A percentile compares a stretch with the other conserved stretches of the same genome.
These are phyloP conservation scores for Neogobius melanostomus DNA, from an alignment of 2,113 vertebrate species.

Conservation along the genomic window DNA sequence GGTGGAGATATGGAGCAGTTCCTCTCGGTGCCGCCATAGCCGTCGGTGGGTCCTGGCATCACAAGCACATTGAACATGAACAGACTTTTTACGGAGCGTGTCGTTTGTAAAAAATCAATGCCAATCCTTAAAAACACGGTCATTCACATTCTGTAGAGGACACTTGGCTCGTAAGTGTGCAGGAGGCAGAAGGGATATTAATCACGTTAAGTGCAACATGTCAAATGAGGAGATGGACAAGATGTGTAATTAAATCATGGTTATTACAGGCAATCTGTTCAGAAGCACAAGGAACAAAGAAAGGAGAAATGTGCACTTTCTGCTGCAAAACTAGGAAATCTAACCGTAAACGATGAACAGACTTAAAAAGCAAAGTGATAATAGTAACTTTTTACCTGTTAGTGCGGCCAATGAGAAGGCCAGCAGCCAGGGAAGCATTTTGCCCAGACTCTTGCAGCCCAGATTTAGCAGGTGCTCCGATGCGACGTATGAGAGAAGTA, in stretches of 20 bases:
- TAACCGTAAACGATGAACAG: neutral
- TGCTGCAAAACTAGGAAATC: neutral
- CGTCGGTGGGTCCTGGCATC: slow-evolving; percentile 34
- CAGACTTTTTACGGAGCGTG: neutral
- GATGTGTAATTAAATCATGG: slow-evolving; percentile 8
- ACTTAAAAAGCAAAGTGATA: neutral
- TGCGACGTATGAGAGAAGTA: slow-evolving; percentile 42
- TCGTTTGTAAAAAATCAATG: slow-evolving; percentile 3
- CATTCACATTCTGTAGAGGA: slow-evolving; percentile 12
- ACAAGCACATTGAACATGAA: slow-evolving; percentile 1
- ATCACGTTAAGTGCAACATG: slow-evolving; percentile 1
- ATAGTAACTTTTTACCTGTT: slow-evolving; percentile 66
- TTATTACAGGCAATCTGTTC: neutral
- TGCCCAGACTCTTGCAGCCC: slow-evolving; percentile 46
- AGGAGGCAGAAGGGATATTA: slow-evolving; percentile 9
- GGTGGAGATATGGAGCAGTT: slow-evolving; percentile 75
- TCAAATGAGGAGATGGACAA: slow-evolving; percentile 1
- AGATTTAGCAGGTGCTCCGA: slow-evolving; percentile 46
- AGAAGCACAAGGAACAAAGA: neutral
- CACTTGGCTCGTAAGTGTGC: neutral
- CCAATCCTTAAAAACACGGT: slow-evolving; percentile 5
- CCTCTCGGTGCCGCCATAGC: slow-evolving; percentile 57
- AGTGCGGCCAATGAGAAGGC: slow-evolving; percentile 58
- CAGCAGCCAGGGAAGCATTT: slow-evolving; percentile 69
- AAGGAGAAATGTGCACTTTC: neutral